Percentiles rank a stretch among this genome's conserved stretches.
Conservation (phyloP, 2,797 vertebrate species). For the Bovichtus diacanthus region DNA sequence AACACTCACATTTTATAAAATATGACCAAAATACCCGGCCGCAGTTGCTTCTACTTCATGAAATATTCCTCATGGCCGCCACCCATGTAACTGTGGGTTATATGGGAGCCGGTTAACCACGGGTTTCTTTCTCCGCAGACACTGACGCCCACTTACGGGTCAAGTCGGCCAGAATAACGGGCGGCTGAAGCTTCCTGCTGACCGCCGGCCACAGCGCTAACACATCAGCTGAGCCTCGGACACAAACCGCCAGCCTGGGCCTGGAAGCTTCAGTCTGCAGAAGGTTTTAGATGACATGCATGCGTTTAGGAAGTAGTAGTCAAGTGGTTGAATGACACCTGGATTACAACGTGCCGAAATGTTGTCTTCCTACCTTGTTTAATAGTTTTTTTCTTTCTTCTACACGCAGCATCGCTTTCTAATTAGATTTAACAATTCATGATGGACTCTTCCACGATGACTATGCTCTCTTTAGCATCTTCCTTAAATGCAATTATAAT, state of each 20-base stretch:
- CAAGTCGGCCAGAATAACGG: slow-evolving; percentile 53
- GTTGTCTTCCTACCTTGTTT: no score
- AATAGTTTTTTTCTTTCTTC: neutral
- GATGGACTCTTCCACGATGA: neutral
- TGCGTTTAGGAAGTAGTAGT: no score
- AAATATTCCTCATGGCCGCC: slow-evolving; percentile 28
- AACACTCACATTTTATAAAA: neutral
- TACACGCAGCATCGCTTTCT: neutral
- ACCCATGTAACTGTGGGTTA: slow-evolving; percentile 29
- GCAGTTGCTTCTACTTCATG: slow-evolving; percentile 13
- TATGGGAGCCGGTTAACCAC: no score
- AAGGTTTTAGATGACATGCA: no score
- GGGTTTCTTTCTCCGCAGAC: slow-evolving; percentile 32
- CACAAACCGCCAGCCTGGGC: slow-evolving; percentile 58
- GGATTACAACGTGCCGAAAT: no score
- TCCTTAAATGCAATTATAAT: neutral
- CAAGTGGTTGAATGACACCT: no score
- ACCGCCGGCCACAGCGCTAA: slow-evolving; percentile 64
- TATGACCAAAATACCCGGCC: neutral
- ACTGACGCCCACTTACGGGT: slow-evolving; percentile 41
- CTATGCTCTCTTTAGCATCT: neutral
- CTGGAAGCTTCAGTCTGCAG: no score
- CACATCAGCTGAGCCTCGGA: slow-evolving; percentile 53
- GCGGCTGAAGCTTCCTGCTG: slow-evolving; percentile 54
- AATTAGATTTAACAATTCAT: neutral